Evolutionary conservation across 2,797 vertebrate genomes (phyloP), one percentile per base, ranked within the genome.

Genomic region (Eremophila alpestris): DNA sequence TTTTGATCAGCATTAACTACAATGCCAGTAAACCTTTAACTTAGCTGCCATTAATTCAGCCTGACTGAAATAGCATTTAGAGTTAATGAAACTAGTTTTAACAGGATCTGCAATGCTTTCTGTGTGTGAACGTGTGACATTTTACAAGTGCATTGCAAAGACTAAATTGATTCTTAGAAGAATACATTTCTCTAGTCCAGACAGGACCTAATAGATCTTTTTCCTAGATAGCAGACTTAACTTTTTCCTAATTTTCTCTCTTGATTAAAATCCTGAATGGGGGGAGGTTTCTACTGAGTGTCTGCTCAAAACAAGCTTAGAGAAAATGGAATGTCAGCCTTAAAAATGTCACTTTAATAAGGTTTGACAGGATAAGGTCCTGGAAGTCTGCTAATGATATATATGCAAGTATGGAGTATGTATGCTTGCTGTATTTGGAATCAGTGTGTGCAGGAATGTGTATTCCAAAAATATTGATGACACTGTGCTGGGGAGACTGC

Each of bases 161-260:
- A 79, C 86, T 85, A 70, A 96, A 96, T 93, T 95, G 93, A 95
- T 96, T 95, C 94, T 96, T 90, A 89, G 93, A 92, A 96, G 92
- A 93, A 95, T 96, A 95, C 70, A 80, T 95, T 96, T 95, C 93
- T 94, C 52, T 94, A 80, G 74, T 93, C 58, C 64, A 92, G 94
- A 93, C 92, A 94, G 91, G 88, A 89, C 77, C 80, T 90, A 96
- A 94, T 94, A 94, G 93, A 91, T 95, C 87, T 90, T 91, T 76
- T 84, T 94, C 87, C 67, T 87, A 87, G 87, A 92, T 94, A 94
- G 84, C 74, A 84, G 84, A 76, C 75, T 84, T 96, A 95, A 95
- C 86, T 95, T 96, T 90, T 94, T 95, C 90, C 94, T 95, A 95
- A 96, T 96, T 96, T 96, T 95, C 90, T 94, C 67, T 88, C 83